Evolutionary conservation across 1,140 invertebrate species (phyloP).

Genomic region (Pogonomyrmex barbatus): DNA sequence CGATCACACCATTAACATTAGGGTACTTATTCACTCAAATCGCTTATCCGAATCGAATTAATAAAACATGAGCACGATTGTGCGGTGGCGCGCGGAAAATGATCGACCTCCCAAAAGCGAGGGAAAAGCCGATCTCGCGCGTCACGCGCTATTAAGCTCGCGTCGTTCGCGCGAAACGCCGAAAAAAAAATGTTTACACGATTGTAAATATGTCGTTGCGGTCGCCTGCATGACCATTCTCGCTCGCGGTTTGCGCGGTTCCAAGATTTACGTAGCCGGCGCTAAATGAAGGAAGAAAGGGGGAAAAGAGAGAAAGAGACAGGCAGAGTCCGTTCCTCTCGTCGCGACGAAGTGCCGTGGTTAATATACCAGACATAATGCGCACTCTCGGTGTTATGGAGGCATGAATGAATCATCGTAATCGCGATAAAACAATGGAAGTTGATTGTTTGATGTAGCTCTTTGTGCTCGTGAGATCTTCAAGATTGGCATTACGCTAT

Average conservation of each 20-base stretch:
- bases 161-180: background rate
- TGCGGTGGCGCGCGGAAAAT: constrained; percentile 15
- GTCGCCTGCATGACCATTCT: constrained; percentile 43
- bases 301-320: constrained; percentile 19
- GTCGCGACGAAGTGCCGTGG: constrained; percentile 26
- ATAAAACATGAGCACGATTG: constrained; percentile 58
- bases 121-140: constrained; percentile 42
- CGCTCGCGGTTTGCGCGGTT: constrained; percentile 60
- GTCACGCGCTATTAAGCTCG: constrained; percentile 62
- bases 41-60: constrained; percentile 47
- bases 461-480: background rate
- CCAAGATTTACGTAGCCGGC: constrained; percentile 68
- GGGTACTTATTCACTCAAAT: constrained; percentile 12
- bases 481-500: constrained; percentile 1
- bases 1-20: constrained; percentile 15
- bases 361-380: constrained; percentile 6
- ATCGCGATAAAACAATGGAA: constrained; percentile 18
- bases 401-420: constrained; percentile 5
- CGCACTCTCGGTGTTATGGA: background rate
- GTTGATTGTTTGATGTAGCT: constrained; percentile 14
- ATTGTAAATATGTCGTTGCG: constrained; percentile 64
- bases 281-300: constrained; percentile 49
- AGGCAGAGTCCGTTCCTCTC: background rate
- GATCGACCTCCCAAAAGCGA: constrained; percentile 52
- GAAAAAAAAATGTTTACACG: constrained; percentile 35